phyloP scores from a whole-genome alignment of 2,113 vertebrate species.

The Triplophysa rosa region DNA sequence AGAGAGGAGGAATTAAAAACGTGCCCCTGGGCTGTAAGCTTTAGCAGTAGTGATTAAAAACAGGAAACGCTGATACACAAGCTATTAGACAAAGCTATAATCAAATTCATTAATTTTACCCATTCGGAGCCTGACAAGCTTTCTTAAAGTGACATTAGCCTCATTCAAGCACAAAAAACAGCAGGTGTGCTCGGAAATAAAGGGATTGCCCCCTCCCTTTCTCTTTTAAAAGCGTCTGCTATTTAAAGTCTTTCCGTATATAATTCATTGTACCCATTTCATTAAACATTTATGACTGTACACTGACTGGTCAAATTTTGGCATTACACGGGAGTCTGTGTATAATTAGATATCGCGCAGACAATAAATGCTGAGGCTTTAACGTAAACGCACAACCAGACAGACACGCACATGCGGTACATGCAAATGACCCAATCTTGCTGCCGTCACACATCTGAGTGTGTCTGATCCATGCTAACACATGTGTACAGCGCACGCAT shows the following conservation, averaged over 20 bases:
- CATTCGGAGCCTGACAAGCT: conserved; percentile 85
- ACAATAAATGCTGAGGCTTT: conserved; percentile 2
- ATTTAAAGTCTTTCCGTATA: conserved; percentile 14
- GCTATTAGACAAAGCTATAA: conserved; percentile 94
- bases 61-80: conserved; percentile 94
- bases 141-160: conserved; percentile 85
- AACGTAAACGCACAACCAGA: neutral
- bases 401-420: neutral
- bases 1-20: conserved; percentile 92
- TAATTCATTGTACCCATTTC: conserved; percentile 24
- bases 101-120: conserved; percentile 98
- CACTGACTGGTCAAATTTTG: conserved; percentile 13
- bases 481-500: conserved; percentile 32
- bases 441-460: neutral
- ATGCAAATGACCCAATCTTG: conserved; percentile 20
- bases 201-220: conserved; percentile 39
- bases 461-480: conserved; percentile 28
- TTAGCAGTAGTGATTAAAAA: conserved; percentile 99
- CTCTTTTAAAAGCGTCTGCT: conserved; percentile 1
- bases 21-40: conserved; percentile 86
- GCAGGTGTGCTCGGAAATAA: conserved; percentile 55
- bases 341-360: conserved; percentile 19
- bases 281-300: conserved; percentile 32
- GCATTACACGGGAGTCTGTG: neutral
- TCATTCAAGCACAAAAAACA: conserved; percentile 53